A percentile compares a stretch with the other conserved stretches of the same genome.
Conservation (phyloP, 2,797 vertebrate species). For the Anomalospiza imberbis region DNA sequence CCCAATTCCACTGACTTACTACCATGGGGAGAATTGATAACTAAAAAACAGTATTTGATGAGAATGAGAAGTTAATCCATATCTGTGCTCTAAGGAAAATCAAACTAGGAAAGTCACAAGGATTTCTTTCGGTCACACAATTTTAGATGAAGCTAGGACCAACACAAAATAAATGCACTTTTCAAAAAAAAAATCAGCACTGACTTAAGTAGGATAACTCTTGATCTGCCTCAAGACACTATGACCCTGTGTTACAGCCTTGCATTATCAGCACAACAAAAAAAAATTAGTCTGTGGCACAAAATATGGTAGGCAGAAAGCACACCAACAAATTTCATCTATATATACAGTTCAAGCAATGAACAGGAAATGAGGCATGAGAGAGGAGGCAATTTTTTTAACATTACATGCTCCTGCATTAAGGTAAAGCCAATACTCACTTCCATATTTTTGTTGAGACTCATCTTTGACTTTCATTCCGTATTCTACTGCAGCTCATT, state of each 20-base stretch:
- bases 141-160: background rate
- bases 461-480: background rate
- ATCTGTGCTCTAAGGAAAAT: background rate
- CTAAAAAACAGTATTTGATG: background rate
- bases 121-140: background rate
- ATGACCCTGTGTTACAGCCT: background rate
- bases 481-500: background rate
- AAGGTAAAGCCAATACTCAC: background rate
- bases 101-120: background rate
- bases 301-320: background rate
- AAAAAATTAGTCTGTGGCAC: background rate
- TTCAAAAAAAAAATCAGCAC: background rate
- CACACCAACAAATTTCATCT: background rate
- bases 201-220: background rate
- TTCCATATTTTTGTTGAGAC: background rate
- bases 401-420: background rate
- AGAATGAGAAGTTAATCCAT: background rate
- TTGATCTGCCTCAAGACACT: background rate
- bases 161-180: background rate
- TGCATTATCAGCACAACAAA: background rate
- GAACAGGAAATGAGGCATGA: background rate
- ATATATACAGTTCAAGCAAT: background rate
- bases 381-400: background rate
- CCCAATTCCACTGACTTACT: background rate
- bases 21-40: background rate